These are phyloP conservation scores for Cyprinodon tularosa DNA, from an alignment of 2,113 vertebrate species.

Conservation along the genomic window DNA sequence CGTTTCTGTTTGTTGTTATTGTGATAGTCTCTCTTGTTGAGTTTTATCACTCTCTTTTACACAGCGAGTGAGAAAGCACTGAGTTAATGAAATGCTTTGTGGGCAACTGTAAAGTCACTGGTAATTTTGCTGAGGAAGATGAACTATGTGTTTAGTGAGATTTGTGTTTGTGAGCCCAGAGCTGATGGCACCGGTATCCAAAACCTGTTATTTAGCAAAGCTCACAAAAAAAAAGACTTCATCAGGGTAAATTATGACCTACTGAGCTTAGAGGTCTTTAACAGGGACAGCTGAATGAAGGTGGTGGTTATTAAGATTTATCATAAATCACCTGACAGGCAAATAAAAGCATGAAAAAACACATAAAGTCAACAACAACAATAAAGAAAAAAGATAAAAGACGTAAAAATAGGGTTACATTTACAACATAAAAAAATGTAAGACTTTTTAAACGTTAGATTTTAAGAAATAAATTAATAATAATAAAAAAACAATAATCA, in stretches of 20 bases:
- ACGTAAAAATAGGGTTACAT: no score
- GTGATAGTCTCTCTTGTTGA: neutral
- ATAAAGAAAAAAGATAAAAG: no score
- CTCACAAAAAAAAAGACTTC: neutral
- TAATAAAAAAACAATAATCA: neutral
- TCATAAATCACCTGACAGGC: no score
- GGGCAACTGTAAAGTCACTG: neutral
- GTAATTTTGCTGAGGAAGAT: neutral
- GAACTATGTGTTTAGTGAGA: neutral
- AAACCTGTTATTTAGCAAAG: constrained; percentile 1
- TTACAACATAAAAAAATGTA: no score
- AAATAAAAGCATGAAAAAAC: no score
- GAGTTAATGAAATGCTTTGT: neutral
- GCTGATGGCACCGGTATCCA: neutral
- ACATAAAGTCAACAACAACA: no score
- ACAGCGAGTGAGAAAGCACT: neutral
- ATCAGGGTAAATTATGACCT: neutral
- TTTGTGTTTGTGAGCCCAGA: neutral
- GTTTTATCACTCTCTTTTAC: neutral
- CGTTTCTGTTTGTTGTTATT: neutral
- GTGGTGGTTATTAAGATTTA: no score
- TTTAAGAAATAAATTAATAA: no score
- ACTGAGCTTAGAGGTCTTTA: neutral
- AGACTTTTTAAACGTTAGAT: no score
- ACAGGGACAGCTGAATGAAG: neutral